A percentile compares a stretch with the other conserved stretches of the same genome.
phyloP scores from a whole-genome alignment of 2,797 vertebrate species.

The Sebastes steindachneri region DNA sequence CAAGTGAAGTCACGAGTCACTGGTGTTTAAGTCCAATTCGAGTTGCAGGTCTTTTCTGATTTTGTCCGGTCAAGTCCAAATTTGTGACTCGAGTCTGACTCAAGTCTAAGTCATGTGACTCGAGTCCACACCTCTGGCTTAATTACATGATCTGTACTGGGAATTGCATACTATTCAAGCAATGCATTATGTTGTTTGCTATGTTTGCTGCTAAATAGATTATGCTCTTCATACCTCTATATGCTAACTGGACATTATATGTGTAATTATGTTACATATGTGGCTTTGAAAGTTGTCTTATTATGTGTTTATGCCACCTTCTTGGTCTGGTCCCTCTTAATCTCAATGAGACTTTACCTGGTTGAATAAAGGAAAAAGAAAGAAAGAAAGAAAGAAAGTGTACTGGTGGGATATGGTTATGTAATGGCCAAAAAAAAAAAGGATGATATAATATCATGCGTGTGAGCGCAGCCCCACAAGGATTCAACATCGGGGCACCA shows the following conservation, averaged over 20 bases:
- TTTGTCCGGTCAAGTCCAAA: too few relatives aligned
- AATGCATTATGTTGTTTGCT: neutral
- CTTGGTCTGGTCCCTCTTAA: neutral
- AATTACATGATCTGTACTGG: neutral
- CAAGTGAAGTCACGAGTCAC: too few relatives aligned
- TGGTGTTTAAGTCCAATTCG: too few relatives aligned
- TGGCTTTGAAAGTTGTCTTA: neutral
- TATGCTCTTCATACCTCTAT: neutral
- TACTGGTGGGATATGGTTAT: neutral
- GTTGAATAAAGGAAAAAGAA: neutral
- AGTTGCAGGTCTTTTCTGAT: too few relatives aligned
- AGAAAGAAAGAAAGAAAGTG: neutral
- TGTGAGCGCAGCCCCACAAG: constrained; percentile 15
- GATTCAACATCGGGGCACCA: constrained; percentile 48
- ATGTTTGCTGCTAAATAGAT: neutral
- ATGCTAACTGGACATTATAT: neutral
- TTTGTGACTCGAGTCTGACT: too few relatives aligned
- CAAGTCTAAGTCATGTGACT: too few relatives aligned
- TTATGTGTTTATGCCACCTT: neutral
- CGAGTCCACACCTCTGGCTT: too few relatives aligned
- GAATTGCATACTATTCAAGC: neutral
- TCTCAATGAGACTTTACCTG: neutral
- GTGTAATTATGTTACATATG: neutral
- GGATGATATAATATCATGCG: constrained; percentile 12
- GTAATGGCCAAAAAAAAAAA: neutral